These are phyloP conservation scores for Heliconius eleuchia DNA, from an alignment of 1,140 invertebrate genomes.

Conservation along the genomic window DNA sequence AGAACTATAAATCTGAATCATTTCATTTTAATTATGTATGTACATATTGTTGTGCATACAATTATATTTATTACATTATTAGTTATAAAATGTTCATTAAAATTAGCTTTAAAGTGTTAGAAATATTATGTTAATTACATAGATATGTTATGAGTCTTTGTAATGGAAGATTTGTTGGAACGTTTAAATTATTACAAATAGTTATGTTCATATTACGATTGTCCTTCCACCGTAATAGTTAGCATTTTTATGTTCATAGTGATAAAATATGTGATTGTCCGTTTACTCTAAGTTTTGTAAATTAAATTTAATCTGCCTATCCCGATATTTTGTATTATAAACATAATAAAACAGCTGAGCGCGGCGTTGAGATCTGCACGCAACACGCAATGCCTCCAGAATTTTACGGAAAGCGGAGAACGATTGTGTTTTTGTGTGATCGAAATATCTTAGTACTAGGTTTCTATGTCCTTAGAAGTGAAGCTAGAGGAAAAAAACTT, in stretches of 20 bases:
- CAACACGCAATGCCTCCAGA: too few species aligned
- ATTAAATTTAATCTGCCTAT: too few species aligned
- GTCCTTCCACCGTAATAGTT: background rate
- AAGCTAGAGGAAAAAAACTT: too few species aligned
- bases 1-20: slow-evolving; percentile 5
- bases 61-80: slow-evolving; percentile 8
- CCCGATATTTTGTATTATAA: too few species aligned
- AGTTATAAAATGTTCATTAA: slow-evolving; percentile 7
- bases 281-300: too few species aligned
- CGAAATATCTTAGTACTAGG: too few species aligned
- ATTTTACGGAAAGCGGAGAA: too few species aligned
- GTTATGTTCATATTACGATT: background rate
- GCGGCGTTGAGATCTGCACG: too few species aligned
- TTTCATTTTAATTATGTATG: background rate
- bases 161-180: slow-evolving; percentile 11
- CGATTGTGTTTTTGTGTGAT: too few species aligned
- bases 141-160: slow-evolving; percentile 5
- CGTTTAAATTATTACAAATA: background rate
- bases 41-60: slow-evolving; percentile 10
- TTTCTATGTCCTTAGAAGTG: too few species aligned
- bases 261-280: too few species aligned
- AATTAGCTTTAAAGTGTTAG: slow-evolving; percentile 6
- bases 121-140: background rate
- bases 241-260: background rate
- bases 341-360: too few species aligned